These are phyloP conservation scores for Sebastes itinus DNA, from an alignment of 2,797 vertebrate species.

Conservation along the genomic window DNA sequence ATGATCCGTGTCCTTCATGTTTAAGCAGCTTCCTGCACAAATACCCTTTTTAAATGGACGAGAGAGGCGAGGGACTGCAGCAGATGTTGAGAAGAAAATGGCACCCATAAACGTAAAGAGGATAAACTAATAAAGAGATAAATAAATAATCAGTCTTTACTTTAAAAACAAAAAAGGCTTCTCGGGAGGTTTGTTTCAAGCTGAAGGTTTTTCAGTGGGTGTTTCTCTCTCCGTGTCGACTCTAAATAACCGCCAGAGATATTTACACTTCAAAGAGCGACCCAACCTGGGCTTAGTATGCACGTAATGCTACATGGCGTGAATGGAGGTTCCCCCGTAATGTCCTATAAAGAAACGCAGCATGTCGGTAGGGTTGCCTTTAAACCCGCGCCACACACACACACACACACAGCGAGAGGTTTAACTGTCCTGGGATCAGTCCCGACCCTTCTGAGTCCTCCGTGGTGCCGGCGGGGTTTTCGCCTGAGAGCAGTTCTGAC, in stretches of 20 bases:
- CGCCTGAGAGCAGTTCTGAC: conserved; percentile 58
- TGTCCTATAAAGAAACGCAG: conserved; percentile 74
- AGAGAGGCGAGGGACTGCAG: conserved; percentile 70
- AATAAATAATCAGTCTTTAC: conserved; percentile 81
- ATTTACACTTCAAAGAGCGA: conserved; percentile 88
- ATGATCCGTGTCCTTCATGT: conserved; percentile 35
- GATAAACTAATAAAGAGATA: conserved; percentile 71
- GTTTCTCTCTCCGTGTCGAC: conserved; percentile 4
- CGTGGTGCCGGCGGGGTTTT: conserved; percentile 40
- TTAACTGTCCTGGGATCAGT: conserved; percentile 15
- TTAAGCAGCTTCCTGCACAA: not conserved
- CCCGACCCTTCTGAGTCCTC: conserved; percentile 61
- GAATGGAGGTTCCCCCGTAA: conserved; percentile 78
- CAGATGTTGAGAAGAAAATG: conserved; percentile 64
- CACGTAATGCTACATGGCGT: conserved; percentile 92
- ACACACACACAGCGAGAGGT: not conserved
- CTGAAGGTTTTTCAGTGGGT: conserved; percentile 30
- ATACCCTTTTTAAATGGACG: not conserved
- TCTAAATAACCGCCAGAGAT: conserved; percentile 72
- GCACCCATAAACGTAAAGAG: conserved; percentile 57
- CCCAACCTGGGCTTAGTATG: conserved; percentile 84
- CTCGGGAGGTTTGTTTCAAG: conserved; percentile 45
- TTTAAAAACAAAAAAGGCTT: conserved; percentile 42
- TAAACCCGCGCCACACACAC: not conserved
- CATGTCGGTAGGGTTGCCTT: conserved; percentile 60